A percentile compares a stretch with the other conserved stretches of the same genome.
phyloP scores from a whole-genome alignment of 2,888 invertebrate species.

The Pristionchus fissidentatus region DNA sequence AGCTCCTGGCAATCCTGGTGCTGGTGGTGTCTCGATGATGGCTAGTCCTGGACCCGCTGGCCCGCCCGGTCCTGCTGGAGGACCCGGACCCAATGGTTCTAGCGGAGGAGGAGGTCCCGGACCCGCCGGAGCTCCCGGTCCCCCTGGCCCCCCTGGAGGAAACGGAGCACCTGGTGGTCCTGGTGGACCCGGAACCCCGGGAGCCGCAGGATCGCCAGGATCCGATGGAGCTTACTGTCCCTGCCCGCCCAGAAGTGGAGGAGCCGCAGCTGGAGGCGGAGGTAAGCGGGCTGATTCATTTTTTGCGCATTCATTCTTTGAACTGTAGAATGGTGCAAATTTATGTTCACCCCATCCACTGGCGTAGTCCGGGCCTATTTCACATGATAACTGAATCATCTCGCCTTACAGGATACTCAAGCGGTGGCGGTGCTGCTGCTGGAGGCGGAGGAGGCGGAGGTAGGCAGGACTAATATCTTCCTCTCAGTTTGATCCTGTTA shows the following conservation, averaged over 20 bases:
- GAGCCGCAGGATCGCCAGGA: conserved; percentile 11
- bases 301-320: neutral
- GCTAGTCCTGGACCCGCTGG: conserved; percentile 47
- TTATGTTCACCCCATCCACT: too few species aligned
- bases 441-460: too few species aligned
- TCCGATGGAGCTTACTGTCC: conserved; percentile 36
- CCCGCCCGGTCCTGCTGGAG: conserved; percentile 54
- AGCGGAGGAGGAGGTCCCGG: neutral
- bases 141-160: conserved; percentile 1
- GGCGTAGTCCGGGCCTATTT: too few species aligned
- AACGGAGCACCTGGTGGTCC: neutral
- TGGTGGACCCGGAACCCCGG: neutral
- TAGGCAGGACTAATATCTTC: too few species aligned
- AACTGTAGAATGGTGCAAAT: too few species aligned
- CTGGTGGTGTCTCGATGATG: conserved; percentile 52
- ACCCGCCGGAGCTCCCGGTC: conserved; percentile 18
- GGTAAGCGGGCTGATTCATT: neutral
- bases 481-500: too few species aligned
- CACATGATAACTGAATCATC: too few species aligned
- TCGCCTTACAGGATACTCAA: too few species aligned
- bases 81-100: conserved; percentile 26
- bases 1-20: conserved; percentile 56
- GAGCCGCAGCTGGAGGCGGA: neutral
- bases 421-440: too few species aligned
- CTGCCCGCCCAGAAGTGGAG: neutral